Evolutionary conservation across 2,888 invertebrate species (phyloP).

Genomic region (Campaea margaritaria): DNA sequence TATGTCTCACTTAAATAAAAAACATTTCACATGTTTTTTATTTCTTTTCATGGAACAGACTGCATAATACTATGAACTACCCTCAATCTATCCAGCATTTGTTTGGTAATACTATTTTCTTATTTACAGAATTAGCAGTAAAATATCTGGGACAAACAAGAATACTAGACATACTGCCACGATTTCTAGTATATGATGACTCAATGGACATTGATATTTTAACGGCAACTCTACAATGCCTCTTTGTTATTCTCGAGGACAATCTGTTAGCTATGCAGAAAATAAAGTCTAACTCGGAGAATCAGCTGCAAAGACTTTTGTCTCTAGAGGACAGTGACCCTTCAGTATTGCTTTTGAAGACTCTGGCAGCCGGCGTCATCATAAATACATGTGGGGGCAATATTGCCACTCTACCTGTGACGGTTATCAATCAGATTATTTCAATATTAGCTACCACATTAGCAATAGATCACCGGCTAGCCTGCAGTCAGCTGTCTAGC

Average conservation of each 20-base stretch:
- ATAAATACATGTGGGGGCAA: constrained; percentile 81
- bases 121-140: constrained; percentile 83
- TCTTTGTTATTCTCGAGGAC: constrained; percentile 90
- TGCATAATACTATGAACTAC: too few species aligned
- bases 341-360: constrained; percentile 79
- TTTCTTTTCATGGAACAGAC: too few species aligned
- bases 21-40: too few species aligned
- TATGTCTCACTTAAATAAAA: background rate
- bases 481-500: constrained; percentile 79
- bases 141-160: constrained; percentile 87
- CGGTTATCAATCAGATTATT: constrained; percentile 79
- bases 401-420: constrained; percentile 68
- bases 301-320: constrained; percentile 71
- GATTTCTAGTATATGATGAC: constrained; percentile 81
- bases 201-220: constrained; percentile 83
- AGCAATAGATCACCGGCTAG: constrained; percentile 80
- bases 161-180: constrained; percentile 85
- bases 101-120: too few species aligned
- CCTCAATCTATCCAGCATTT: too few species aligned
- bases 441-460: constrained; percentile 81
- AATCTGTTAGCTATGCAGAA: constrained; percentile 85
- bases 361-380: constrained; percentile 85
- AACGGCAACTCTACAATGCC: constrained; percentile 86
- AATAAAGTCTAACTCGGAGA: constrained; percentile 79
- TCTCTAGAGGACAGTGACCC: constrained; percentile 70